phyloP scores from a whole-genome alignment of 2,888 invertebrate species.

The Hirtodrosophila duncani region DNA sequence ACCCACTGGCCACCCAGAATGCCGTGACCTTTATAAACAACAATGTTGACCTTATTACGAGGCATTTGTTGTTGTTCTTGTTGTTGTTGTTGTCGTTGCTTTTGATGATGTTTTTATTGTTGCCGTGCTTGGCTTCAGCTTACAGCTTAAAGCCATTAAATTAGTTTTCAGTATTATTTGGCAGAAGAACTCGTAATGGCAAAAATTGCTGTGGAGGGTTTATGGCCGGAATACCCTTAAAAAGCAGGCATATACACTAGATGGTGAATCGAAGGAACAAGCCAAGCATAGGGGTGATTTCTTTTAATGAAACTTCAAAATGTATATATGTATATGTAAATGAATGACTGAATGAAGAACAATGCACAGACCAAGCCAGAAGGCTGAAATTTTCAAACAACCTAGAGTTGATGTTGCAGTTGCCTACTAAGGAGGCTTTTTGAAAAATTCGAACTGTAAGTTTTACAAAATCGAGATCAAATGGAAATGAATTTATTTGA shows the following conservation, averaged over 20 bases:
- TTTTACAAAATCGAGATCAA: too few species aligned
- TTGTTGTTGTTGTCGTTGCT: slow-evolving; percentile 2
- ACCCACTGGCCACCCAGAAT: slow-evolving; percentile 33
- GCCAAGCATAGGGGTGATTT: too few species aligned
- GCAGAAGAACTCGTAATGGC: slow-evolving; percentile 37
- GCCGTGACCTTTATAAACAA: slow-evolving; percentile 61
- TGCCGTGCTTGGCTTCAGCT: slow-evolving; percentile 23
- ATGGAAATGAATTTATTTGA: too few species aligned
- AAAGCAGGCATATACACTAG: neutral
- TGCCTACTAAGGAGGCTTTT: too few species aligned
- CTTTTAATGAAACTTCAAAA: too few species aligned
- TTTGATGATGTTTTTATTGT: slow-evolving; percentile 18
- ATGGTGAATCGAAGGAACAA: too few species aligned
- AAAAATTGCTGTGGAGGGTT: slow-evolving; percentile 31
- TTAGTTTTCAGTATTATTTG: slow-evolving; percentile 51
- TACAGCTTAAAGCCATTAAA: slow-evolving; percentile 52
- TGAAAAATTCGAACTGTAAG: too few species aligned
- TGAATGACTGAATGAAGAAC: too few species aligned
- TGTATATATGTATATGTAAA: too few species aligned
- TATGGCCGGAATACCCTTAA: slow-evolving; percentile 1
- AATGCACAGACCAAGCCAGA: too few species aligned
- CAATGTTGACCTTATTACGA: slow-evolving; percentile 64
- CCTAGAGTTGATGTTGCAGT: too few species aligned
- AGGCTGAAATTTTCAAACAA: too few species aligned
- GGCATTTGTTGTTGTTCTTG: slow-evolving; percentile 28